A percentile compares a stretch with the other conserved stretches of the same genome.
These are phyloP conservation scores for Drosophila monieri DNA, from an alignment of 2,888 invertebrate species.

Conservation along the genomic window DNA sequence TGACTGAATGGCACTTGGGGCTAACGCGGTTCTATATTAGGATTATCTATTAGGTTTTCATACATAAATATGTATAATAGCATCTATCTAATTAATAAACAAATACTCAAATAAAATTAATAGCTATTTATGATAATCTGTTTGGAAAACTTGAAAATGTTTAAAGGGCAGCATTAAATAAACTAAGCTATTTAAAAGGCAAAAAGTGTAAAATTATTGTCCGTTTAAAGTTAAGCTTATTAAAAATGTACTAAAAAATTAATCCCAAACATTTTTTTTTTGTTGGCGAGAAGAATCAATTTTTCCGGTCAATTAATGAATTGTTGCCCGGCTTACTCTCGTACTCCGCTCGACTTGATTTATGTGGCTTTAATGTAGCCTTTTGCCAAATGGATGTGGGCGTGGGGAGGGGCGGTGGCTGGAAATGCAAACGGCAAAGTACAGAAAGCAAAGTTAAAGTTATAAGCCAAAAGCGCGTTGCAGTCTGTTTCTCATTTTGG, in stretches of 20 bases:
- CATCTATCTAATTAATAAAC: not conserved
- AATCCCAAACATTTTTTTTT: conserved; percentile 9
- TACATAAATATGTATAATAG: not conserved
- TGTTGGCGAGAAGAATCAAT: conserved; percentile 46
- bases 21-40: not conserved
- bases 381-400: not conserved
- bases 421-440: conserved; percentile 50
- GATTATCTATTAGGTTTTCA: not conserved
- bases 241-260: not conserved
- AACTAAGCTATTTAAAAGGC: not conserved
- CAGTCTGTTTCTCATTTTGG: conserved; percentile 6
- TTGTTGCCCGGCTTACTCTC: conserved; percentile 14
- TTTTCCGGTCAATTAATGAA: conserved; percentile 43
- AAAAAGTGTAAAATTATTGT: not conserved
- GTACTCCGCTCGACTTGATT: conserved; percentile 58
- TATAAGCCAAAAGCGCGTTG: conserved; percentile 48
- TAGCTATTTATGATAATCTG: not conserved
- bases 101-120: not conserved
- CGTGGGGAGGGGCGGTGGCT: conserved; percentile 2
- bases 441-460: conserved; percentile 63
- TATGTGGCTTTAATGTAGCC: conserved; percentile 74
- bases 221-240: conserved; percentile 1
- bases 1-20: conserved; percentile 1
- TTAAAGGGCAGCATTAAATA: not conserved
- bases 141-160: not conserved